Evolutionary conservation across 2,888 invertebrate species (phyloP).

Genomic region (Amphipyra berbera): DNA sequence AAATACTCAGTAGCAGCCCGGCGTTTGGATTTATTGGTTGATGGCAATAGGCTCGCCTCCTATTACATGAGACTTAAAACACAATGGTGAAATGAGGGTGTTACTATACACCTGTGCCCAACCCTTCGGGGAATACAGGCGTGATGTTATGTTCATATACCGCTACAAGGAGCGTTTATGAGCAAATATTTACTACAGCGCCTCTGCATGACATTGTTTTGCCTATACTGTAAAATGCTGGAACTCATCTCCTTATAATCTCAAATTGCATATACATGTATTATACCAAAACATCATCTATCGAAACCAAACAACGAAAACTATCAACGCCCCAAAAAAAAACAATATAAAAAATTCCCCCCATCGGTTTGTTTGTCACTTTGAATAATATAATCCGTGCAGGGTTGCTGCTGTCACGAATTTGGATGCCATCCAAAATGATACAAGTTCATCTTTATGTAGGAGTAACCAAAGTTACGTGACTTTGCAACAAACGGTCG

Average conservation of each 20-base stretch:
- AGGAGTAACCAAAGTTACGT: conserved; percentile 60
- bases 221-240: no score
- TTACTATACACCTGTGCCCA: no score
- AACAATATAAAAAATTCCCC: conserved; percentile 47
- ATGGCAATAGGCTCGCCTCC: no score
- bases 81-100: no score
- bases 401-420: conserved; percentile 55
- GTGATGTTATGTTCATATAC: no score
- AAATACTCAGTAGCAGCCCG: no score
- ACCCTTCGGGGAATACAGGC: no score
- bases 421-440: conserved; percentile 69
- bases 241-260: background rate
- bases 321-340: conserved; percentile 46
- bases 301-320: conserved; percentile 9
- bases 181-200: no score
- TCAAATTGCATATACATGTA: background rate
- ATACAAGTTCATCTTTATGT: conserved; percentile 65
- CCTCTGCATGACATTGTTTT: no score
- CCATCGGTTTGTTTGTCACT: conserved; percentile 64
- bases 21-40: no score
- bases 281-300: background rate
- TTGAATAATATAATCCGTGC: conserved; percentile 70
- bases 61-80: no score
- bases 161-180: no score
- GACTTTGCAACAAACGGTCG: conserved; percentile 51